Evolutionary conservation across 2,888 invertebrate genomes (phyloP), one percentile per base, ranked within the genome.

Genomic region (Conops quadrifasciatus): DNA sequence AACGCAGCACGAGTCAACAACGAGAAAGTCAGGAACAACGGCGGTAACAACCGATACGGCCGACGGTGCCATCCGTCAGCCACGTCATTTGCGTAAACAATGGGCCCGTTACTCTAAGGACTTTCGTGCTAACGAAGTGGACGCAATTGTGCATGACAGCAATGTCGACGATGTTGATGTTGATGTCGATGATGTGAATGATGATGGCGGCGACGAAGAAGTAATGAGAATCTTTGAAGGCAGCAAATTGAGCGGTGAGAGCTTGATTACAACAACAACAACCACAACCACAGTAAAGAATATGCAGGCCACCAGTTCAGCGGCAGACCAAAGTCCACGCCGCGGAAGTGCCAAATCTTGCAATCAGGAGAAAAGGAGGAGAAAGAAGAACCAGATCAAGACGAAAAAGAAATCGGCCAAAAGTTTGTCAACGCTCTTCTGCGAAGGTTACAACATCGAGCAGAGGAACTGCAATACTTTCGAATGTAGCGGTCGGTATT

Each of bases 391-490:
- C 15, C 58, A 58, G 24, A 58, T 2, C 26, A 49, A 49, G n/a
- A 16, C 71, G 70, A 60, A 49, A 64, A 71, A 43, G 70, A 78
- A 80, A 78, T 76, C 82, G 72, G 74, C 81, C 71, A 85, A 84
- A 75, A 82, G 80, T 70, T 77, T 83, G 53, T 83, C 85, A 56
- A 85, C 85, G 56, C 80, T 85, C 70, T 83, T 83, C 73, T 86
- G 85, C 72, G 86, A 86, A 73, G 86, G 86, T 59, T 86, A 86
- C 78, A 86, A 86, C 77, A 86, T 86, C 70, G 86, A 86, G 75
- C 86, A 86, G 77, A 82, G 86, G 70, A 83, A 85, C 77, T 86
- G 86, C 80, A 86, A 86, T 77, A 83, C 81, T 70, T 86, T 86
- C 74, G 85, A 86, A 74, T 86, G 86, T 78, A 82, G 78, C 74